These are phyloP conservation scores for Sebastes glaucus DNA, from an alignment of 2,797 vertebrate species.

Conservation along the genomic window DNA sequence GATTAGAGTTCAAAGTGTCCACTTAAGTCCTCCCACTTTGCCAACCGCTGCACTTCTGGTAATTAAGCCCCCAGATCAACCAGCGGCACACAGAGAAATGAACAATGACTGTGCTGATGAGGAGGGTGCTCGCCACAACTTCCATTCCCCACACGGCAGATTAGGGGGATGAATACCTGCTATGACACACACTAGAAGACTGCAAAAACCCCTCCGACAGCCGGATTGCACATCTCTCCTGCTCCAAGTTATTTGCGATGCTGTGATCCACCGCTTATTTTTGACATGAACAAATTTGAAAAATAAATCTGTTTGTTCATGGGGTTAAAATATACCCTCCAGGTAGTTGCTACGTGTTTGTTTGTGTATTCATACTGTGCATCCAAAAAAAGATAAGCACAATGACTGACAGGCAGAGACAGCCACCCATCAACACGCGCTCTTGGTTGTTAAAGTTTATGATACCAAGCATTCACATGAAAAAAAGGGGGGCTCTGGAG, in stretches of 20 bases:
- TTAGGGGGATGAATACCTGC: slow-evolving; percentile 74
- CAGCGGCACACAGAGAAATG: slow-evolving; percentile 67
- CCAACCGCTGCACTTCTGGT: slow-evolving; percentile 77
- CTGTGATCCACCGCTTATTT: slow-evolving; percentile 10
- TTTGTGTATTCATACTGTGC: neutral
- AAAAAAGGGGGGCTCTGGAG: neutral
- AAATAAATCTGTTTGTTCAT: slow-evolving; percentile 4
- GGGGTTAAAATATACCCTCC: slow-evolving; percentile 5
- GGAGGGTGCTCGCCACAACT: slow-evolving; percentile 60
- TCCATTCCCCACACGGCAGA: slow-evolving; percentile 66
- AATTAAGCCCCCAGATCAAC: slow-evolving; percentile 80
- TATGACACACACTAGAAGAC: slow-evolving; percentile 50
- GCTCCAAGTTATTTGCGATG: slow-evolving; percentile 11
- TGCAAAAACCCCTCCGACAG: slow-evolving; percentile 49
- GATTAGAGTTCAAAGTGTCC: slow-evolving; percentile 83
- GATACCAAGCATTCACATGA: neutral
- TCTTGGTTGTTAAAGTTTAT: neutral
- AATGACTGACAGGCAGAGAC: neutral
- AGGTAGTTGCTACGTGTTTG: neutral
- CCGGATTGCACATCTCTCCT: slow-evolving; percentile 31
- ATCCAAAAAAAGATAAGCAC: neutral
- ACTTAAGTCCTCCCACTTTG: slow-evolving; percentile 78
- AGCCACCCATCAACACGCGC: neutral
- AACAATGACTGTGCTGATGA: slow-evolving; percentile 79
- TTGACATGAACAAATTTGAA: slow-evolving; percentile 17